These are phyloP conservation scores for Nothobranchius kuhntae DNA, from an alignment of 2,113 vertebrate genomes.

Conservation along the genomic window DNA sequence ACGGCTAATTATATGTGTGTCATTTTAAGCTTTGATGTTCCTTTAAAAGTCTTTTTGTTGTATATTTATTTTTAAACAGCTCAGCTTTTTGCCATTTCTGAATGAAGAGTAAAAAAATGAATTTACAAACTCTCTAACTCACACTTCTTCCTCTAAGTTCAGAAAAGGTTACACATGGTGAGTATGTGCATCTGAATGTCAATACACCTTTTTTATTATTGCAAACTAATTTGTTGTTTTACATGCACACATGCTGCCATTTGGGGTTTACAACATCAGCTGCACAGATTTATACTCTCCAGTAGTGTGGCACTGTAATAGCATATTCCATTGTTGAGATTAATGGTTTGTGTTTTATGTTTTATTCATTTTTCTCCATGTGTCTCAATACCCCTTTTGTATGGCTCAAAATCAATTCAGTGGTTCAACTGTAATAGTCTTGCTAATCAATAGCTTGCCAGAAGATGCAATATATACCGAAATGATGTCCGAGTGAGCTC, in stretches of 20 bases:
- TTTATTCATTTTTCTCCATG: conserved; percentile 49
- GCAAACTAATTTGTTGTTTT: no score
- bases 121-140: no score
- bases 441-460: conserved; percentile 49
- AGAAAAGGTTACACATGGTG: no score
- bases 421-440: conserved; percentile 37
- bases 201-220: no score
- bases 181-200: no score
- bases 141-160: no score
- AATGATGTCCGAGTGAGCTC: conserved; percentile 31
- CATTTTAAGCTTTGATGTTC: no score
- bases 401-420: conserved; percentile 39
- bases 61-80: no score
- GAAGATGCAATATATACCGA: conserved; percentile 33
- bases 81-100: no score
- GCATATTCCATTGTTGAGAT: conserved; percentile 15
- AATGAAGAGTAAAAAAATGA: no score
- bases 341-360: conserved; percentile 31
- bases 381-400: conserved; percentile 40
- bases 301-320: conserved; percentile 13
- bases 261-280: conserved; percentile 2
- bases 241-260: background rate
- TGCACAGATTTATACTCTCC: background rate
- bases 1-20: background rate
- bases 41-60: no score